These are phyloP conservation scores for Spodoptera picta DNA, from an alignment of 2,888 invertebrate genomes.

Conservation along the genomic window DNA sequence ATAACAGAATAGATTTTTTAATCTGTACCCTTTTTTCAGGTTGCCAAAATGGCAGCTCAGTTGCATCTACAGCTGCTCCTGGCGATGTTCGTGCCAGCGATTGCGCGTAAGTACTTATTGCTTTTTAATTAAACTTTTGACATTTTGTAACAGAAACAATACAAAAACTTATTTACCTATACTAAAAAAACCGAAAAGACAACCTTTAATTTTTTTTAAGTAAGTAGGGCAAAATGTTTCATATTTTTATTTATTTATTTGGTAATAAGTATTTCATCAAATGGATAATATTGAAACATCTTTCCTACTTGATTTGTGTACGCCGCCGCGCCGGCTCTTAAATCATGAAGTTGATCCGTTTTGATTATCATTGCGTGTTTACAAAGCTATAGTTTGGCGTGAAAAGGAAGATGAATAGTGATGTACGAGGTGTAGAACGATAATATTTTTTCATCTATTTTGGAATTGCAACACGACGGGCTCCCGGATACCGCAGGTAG, in stretches of 20 bases:
- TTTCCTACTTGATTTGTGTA: background rate
- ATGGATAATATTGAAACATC: too few relatives aligned
- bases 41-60: constrained; percentile 63
- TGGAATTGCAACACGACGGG: constrained; percentile 73
- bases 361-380: constrained; percentile 50
- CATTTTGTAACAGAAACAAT: background rate
- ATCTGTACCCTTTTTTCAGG: constrained; percentile 60
- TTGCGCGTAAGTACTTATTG: constrained; percentile 68
- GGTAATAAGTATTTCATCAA: too few relatives aligned
- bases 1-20: constrained; percentile 15
- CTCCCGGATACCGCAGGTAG: constrained; percentile 85
- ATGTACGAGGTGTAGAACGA: constrained; percentile 76
- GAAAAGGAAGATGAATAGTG: constrained; percentile 61
- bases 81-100: constrained; percentile 60
- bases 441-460: constrained; percentile 74
- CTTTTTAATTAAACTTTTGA: background rate
- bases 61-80: constrained; percentile 65
- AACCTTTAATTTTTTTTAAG: too few relatives aligned
- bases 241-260: too few relatives aligned
- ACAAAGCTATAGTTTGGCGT: constrained; percentile 53
- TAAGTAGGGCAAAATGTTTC: too few relatives aligned
- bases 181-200: too few relatives aligned
- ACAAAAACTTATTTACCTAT: background rate
- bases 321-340: background rate
- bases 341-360: constrained; percentile 23